phyloP scores from a whole-genome alignment of 2,888 invertebrate species.

The Microctonus brassicae region DNA sequence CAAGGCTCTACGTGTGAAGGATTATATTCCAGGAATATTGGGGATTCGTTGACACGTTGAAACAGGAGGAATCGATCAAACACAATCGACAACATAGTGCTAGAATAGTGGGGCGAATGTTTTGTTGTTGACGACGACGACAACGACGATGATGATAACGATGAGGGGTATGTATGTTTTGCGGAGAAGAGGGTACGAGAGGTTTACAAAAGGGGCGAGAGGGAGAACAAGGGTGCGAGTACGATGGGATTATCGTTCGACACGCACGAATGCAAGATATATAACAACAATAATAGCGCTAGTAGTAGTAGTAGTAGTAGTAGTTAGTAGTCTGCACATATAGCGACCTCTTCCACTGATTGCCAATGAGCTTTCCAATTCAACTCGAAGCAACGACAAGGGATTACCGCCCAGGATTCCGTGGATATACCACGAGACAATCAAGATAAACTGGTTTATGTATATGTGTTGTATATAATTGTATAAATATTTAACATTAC shows the following conservation, averaged over 20 bases:
- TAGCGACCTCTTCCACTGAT: constrained; percentile 27
- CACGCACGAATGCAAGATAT: constrained; percentile 12
- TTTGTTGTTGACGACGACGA: too few species aligned
- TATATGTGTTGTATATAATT: background rate
- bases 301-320: background rate
- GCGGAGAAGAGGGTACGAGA: background rate
- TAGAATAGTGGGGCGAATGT: background rate
- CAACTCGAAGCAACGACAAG: constrained; percentile 16
- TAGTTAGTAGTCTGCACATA: constrained; percentile 16
- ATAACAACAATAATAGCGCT: too few species aligned
- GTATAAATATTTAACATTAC: background rate
- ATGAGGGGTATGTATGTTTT: background rate
- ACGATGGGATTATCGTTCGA: constrained; percentile 33
- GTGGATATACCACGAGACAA: constrained; percentile 29
- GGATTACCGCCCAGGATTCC: constrained; percentile 31
- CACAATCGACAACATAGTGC: background rate
- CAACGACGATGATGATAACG: background rate
- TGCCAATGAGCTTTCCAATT: constrained; percentile 38
- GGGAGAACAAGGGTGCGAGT: constrained; percentile 2
- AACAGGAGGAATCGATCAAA: constrained; percentile 32
- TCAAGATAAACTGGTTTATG: constrained; percentile 33
- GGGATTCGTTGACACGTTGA: constrained; percentile 43
- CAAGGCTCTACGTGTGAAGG: constrained; percentile 26
- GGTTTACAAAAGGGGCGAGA: background rate
- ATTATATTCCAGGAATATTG: constrained; percentile 26